Percentiles rank a stretch among this genome's conserved stretches.
These are phyloP conservation scores for Plodia interpunctella DNA, from an alignment of 1,140 invertebrate genomes.

Conservation along the genomic window DNA sequence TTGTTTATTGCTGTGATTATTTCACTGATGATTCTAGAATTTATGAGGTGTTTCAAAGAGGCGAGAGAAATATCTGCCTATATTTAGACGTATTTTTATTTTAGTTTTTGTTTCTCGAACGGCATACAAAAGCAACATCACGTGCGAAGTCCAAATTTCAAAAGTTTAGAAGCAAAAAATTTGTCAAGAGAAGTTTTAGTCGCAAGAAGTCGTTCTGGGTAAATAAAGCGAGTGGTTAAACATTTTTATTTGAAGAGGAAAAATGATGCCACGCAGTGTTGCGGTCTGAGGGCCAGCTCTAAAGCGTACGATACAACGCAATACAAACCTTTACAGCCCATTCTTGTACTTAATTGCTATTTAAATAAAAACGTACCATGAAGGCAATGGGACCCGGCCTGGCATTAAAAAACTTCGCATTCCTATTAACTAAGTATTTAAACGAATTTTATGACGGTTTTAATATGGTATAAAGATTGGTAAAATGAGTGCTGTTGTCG, in stretches of 20 bases:
- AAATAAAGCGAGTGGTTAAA: constrained; percentile 28
- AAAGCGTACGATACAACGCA: constrained; percentile 51
- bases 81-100: background rate
- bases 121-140: background rate
- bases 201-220: constrained; percentile 15
- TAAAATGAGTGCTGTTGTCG: constrained; percentile 20
- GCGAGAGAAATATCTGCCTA: background rate
- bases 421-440: constrained; percentile 34
- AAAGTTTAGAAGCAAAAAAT: background rate
- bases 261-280: constrained; percentile 44
- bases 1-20: too few relatives aligned
- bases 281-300: constrained; percentile 32
- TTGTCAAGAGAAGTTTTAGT: background rate
- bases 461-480: constrained; percentile 15
- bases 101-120: background rate
- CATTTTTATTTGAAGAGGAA: constrained; percentile 47
- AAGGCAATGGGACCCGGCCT: constrained; percentile 45
- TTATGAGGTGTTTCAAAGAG: too few relatives aligned
- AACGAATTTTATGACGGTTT: constrained; percentile 26
- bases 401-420: constrained; percentile 36
- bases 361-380: constrained; percentile 68
- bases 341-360: constrained; percentile 71
- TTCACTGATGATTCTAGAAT: too few relatives aligned
- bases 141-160: background rate
- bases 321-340: constrained; percentile 64